phyloP scores from a whole-genome alignment of 2,888 invertebrate species.

The Tribolium freemani region DNA sequence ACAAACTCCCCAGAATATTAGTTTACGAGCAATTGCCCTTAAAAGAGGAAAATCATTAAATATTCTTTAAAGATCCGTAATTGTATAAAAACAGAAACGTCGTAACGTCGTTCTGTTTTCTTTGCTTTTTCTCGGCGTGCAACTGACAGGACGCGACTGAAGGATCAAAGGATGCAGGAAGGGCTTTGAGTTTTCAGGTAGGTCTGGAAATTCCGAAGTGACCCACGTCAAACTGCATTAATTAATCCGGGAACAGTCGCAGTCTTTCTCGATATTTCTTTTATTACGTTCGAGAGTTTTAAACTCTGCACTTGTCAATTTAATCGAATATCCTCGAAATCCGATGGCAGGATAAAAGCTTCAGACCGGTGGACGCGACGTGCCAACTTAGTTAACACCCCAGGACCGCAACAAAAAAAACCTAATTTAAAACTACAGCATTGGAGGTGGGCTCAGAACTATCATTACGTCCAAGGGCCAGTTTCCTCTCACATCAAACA shows the following conservation, averaged over 20 bases:
- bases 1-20: constrained; percentile 29
- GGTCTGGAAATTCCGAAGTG: constrained; percentile 8
- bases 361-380: too few species aligned
- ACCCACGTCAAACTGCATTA: constrained; percentile 36
- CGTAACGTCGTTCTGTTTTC: constrained; percentile 6
- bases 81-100: constrained; percentile 32
- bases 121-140: constrained; percentile 12
- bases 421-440: too few species aligned
- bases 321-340: not conserved
- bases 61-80: constrained; percentile 36
- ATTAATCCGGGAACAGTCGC: constrained; percentile 28
- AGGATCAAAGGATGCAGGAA: constrained; percentile 33
- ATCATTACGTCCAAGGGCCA: not conserved
- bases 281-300: constrained; percentile 22
- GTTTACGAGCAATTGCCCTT: constrained; percentile 18
- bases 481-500: constrained; percentile 10
- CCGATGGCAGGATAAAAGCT: too few species aligned
- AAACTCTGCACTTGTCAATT: constrained; percentile 29
- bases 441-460: too few species aligned
- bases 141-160: constrained; percentile 25
- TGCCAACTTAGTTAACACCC: too few species aligned
- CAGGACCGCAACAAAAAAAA: too few species aligned
- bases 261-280: constrained; percentile 7
- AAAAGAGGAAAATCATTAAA: constrained; percentile 31
- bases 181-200: constrained; percentile 38